Conservation (phyloP, 1,140 invertebrate species). For the Drosophila melanica region DNA sequence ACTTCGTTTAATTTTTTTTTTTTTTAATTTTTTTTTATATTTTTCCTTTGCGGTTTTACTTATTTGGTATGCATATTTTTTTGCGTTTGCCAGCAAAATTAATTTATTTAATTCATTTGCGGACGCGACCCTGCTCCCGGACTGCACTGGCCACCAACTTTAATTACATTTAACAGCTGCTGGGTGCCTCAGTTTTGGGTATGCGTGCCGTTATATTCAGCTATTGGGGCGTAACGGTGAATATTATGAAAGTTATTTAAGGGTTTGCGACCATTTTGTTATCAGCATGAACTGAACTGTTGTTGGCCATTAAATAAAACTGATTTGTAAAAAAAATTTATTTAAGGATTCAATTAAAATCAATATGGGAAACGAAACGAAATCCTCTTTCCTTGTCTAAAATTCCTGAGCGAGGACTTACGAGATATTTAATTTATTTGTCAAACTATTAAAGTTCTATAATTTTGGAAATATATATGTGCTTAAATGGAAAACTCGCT, state of each 20-base stretch:
- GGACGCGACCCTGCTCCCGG: neutral
- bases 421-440: too few relatives aligned
- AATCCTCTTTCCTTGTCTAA: too few relatives aligned
- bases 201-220: neutral
- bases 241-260: neutral
- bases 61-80: slow-evolving; percentile 74
- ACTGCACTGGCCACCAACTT: slow-evolving; percentile 48
- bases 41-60: slow-evolving; percentile 52
- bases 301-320: too few relatives aligned
- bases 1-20: slow-evolving; percentile 56
- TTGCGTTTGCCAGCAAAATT: slow-evolving; percentile 58
- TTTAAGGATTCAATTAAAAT: too few relatives aligned
- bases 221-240: neutral
- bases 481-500: too few relatives aligned
- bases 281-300: too few relatives aligned
- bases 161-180: slow-evolving; percentile 62
- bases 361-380: too few relatives aligned
- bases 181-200: neutral
- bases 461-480: too few relatives aligned
- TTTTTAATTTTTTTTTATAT: slow-evolving; percentile 12
- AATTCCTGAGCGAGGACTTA: too few relatives aligned
- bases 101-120: slow-evolving; percentile 67
- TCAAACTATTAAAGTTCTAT: too few relatives aligned
- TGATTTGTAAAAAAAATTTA: too few relatives aligned
- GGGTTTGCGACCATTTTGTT: too few relatives aligned